Evolutionary conservation across 2,113 vertebrate genomes (phyloP).

Genomic region (Forbesichthys agassizii): DNA sequence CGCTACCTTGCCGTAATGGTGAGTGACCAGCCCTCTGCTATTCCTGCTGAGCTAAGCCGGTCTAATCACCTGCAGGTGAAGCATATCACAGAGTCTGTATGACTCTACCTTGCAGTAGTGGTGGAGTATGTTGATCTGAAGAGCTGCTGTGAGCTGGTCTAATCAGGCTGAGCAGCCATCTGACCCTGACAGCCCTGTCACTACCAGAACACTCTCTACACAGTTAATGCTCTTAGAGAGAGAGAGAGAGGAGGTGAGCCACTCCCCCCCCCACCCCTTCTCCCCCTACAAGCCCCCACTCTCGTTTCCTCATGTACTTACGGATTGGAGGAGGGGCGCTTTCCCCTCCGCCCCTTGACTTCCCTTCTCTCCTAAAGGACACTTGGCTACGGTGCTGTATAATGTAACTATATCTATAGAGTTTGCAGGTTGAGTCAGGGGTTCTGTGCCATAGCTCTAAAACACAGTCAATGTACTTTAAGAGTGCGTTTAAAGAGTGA

Average conservation of each 20-base stretch:
- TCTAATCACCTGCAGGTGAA: background rate
- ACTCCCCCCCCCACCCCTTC: conserved; percentile 11
- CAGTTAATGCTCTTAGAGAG: conserved; percentile 72
- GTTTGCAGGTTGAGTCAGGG: too few species aligned
- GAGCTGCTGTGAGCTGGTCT: conserved; percentile 73
- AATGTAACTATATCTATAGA: background rate
- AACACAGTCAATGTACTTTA: too few species aligned
- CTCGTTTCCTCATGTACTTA: conserved; percentile 28
- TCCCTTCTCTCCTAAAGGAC: background rate
- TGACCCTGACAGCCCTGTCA: conserved; percentile 77
- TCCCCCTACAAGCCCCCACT: background rate
- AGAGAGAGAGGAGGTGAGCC: conserved; percentile 51
- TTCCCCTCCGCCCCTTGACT: conserved; percentile 8
- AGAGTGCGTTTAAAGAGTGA: too few species aligned
- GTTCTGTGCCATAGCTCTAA: too few species aligned
- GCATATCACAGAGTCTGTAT: conserved; percentile 7
- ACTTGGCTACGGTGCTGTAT: background rate
- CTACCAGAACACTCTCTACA: conserved; percentile 70
- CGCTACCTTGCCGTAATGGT: conserved; percentile 26
- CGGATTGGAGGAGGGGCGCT: conserved; percentile 12
- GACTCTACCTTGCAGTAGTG: conserved; percentile 37
- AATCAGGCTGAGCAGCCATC: conserved; percentile 74
- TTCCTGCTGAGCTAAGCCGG: conserved; percentile 13
- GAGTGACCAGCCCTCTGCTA: conserved; percentile 12
- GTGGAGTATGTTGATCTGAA: conserved; percentile 44